Percentiles rank a stretch among this genome's conserved stretches.
phyloP scores from a whole-genome alignment of 2,888 invertebrate species.

The Gymnoscelis rufifasciata region DNA sequence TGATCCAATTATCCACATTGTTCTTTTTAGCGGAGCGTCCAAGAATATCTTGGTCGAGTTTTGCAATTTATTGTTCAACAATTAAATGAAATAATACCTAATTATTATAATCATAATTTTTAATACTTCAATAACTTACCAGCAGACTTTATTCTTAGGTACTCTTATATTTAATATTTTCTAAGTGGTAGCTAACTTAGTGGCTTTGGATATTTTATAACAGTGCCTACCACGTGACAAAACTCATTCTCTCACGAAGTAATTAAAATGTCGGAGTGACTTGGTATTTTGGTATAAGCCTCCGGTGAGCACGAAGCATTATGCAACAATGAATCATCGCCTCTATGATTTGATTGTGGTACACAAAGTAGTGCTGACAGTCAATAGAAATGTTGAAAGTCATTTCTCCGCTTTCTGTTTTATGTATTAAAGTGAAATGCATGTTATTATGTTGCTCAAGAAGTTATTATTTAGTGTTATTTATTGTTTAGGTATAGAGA shows the following conservation, averaged over 20 bases:
- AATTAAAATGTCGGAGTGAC: conserved; percentile 23
- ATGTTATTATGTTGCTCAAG: neutral
- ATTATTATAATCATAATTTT: too few relatives aligned
- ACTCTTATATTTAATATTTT: too few relatives aligned
- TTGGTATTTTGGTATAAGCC: conserved; percentile 24
- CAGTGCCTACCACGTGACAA: too few relatives aligned
- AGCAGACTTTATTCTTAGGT: too few relatives aligned
- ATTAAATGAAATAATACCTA: too few relatives aligned
- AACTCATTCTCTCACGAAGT: conserved; percentile 16
- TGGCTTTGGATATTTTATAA: too few relatives aligned
- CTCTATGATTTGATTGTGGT: conserved; percentile 27
- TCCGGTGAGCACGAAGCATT: conserved; percentile 26
- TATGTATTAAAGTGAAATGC: conserved; percentile 5
- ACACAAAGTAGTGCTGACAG: conserved; percentile 25
- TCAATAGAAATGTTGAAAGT: conserved; percentile 34
- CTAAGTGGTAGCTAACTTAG: too few relatives aligned
- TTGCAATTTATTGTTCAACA: too few relatives aligned
- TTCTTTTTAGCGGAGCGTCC: neutral
- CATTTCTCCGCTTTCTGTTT: conserved; percentile 50
- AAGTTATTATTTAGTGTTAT: neutral
- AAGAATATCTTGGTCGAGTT: too few relatives aligned
- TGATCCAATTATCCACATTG: conserved; percentile 18
- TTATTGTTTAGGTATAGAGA: neutral
- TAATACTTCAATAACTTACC: too few relatives aligned
- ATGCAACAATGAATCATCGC: conserved; percentile 37